Base-by-base conservation (phyloP, 2,113 vertebrate genomes). In the Pteropus alecto region DNA sequence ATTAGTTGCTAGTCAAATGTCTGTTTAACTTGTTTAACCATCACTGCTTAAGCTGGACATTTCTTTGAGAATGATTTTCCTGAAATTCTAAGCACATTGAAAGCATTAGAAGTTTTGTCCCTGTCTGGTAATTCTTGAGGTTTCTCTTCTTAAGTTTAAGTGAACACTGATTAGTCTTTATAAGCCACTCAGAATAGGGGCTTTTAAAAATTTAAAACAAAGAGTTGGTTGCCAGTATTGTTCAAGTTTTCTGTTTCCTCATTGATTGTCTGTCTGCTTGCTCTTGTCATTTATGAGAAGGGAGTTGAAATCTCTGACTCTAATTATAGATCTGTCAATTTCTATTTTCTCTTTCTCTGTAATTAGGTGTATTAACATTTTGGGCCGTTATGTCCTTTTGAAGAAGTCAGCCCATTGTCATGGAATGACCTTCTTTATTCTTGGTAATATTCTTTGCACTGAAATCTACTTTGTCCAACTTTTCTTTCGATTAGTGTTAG, bases 41-140 rank as follows among this genome's bases (percentile, higher is more conserved):
- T 95, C 26, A 26, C 38, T 85, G n/a, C 35, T 95, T 35, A 41
- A 51, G 82, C 48, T 8, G 65, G 21, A 54, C 67, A 13, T 85
- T 95, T 93, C 71, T 79, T 12, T 65, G 60, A 73, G 41, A 93
- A 63, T 46, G 58, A 71, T 11, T 88, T 93, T 85, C 88, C 71
- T 68, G 41, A 96, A 61, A 56, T 56, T 61, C 30, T 15, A 1
- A 30, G 30, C 33, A 43, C 41, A 46, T 56, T 67, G 84, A 26
- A 84, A 93, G 35, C 30, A n/a, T 79, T 43, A 61, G 41, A 89
- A 60, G 3, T 63, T 51, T 86, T 70, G 38, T 12, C 4, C 56
- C 77, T 90, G 15, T 51, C 48, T 95, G 68, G 28, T 68, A 76
- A 56, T 71, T 91, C n/a, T 92, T 92, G 43, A 94, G 28, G 22